Conservation (phyloP, 1,140 invertebrate genomes). For the Nasonia vitripennis region DNA sequence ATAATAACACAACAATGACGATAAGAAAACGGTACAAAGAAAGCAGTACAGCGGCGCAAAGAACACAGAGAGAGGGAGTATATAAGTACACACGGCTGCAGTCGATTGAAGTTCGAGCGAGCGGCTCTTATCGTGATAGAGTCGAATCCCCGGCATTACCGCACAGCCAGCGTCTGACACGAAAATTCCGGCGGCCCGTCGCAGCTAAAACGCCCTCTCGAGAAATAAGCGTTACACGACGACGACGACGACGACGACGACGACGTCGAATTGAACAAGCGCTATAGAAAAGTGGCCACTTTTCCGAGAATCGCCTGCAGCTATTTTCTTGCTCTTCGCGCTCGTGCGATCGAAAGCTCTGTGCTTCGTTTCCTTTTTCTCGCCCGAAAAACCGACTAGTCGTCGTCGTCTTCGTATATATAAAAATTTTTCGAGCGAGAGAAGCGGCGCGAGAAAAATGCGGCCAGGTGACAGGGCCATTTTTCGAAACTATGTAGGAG, state of each 20-base stretch:
- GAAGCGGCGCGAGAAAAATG: not conserved
- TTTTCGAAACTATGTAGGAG: slow-evolving; percentile 32
- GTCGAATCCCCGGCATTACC: slow-evolving; percentile 6
- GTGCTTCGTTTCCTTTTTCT: slow-evolving; percentile 36
- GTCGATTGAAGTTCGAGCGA: slow-evolving; percentile 21
- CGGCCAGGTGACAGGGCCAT: slow-evolving; percentile 9
- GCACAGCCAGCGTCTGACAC: not conserved
- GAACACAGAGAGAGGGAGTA: not conserved
- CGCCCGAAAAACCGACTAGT: slow-evolving; percentile 3
- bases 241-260: not conserved
- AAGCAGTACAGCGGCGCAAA: not conserved
- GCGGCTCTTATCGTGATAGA: slow-evolving; percentile 33
- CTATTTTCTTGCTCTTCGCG: slow-evolving; percentile 45
- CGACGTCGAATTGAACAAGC: slow-evolving; percentile 30
- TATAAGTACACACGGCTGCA: not conserved
- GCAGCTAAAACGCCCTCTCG: slow-evolving; percentile 17
- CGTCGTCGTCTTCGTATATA: not conserved
- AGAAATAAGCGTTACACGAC: slow-evolving; percentile 40
- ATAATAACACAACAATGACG: no score
- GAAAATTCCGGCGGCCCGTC: slow-evolving; percentile 33
- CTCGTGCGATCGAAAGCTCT: slow-evolving; percentile 8
- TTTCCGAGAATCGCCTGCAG: slow-evolving; percentile 39
- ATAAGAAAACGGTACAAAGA: not conserved
- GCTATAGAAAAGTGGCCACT: slow-evolving; percentile 46
- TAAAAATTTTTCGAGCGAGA: slow-evolving; percentile 40